Conservation (phyloP, 2,888 invertebrate species). For the Neoascia interrupta region DNA sequence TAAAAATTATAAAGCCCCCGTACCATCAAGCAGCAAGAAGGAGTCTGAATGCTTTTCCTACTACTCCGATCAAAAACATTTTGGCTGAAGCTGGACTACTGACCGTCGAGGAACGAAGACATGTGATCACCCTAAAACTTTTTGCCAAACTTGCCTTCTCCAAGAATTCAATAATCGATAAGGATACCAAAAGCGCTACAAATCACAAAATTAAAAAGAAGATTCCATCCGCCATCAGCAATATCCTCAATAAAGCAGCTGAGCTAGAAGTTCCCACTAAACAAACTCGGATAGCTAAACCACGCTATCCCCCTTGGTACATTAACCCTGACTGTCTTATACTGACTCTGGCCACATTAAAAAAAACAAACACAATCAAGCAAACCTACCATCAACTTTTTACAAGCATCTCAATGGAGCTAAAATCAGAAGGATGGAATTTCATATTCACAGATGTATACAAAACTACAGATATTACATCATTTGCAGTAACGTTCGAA, state of each 20-base stretch:
- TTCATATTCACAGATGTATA: constrained; percentile 28
- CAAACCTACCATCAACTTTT: background rate
- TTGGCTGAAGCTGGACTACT: constrained; percentile 1
- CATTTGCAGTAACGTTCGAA: constrained; percentile 35
- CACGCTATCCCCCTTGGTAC: constrained; percentile 8
- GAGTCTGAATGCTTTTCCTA: background rate
- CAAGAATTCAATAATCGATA: background rate
- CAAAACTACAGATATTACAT: constrained; percentile 23
- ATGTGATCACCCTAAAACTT: background rate
- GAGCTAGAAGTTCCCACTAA: constrained; percentile 3
- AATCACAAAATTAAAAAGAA: constrained; percentile 14
- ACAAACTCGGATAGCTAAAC: background rate
- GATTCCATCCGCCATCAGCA: constrained; percentile 1
- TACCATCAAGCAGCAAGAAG: background rate
- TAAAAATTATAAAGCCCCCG: background rate
- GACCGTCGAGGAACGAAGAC: background rate
- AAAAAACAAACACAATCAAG: constrained; percentile 7
- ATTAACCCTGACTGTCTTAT: constrained; percentile 5
- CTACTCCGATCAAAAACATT: background rate
- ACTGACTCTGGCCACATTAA: background rate
- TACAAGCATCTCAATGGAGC: background rate
- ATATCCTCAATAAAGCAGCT: background rate
- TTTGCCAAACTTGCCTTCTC: background rate
- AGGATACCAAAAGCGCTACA: background rate
- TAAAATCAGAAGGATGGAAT: constrained; percentile 11